Evolutionary conservation across 2,113 vertebrate genomes (phyloP).

Genomic region (Bubo scandiacus): DNA sequence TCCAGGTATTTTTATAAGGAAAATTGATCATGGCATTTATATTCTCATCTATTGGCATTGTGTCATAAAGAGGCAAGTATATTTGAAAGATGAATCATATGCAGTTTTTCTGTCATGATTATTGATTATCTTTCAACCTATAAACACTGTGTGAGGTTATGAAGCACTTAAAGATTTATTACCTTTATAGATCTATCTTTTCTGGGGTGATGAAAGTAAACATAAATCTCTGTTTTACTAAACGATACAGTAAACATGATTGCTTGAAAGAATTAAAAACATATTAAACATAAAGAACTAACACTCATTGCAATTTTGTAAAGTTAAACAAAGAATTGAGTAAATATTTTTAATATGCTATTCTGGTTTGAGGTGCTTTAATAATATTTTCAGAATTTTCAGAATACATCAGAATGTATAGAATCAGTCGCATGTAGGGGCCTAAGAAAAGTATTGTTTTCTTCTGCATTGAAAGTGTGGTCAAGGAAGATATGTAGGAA

Average conservation of each 20-base stretch:
- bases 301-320: not conserved
- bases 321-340: not conserved
- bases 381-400: not conserved
- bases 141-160: conserved; percentile 71
- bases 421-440: not conserved
- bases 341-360: not conserved
- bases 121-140: conserved; percentile 75
- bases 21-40: conserved; percentile 57
- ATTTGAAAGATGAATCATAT: conserved; percentile 68
- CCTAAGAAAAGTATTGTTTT: not conserved
- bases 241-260: conserved; percentile 46
- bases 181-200: conserved; percentile 68
- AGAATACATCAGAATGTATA: not conserved
- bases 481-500: not conserved
- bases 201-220: conserved; percentile 54
- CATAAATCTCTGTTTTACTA: conserved; percentile 61
- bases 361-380: not conserved
- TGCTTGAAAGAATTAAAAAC: conserved; percentile 56
- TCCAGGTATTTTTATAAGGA: conserved; percentile 8
- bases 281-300: conserved; percentile 20
- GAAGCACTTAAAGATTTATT: conserved; percentile 75
- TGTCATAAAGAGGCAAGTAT: conserved; percentile 49
- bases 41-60: conserved; percentile 50
- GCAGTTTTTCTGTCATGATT: conserved; percentile 66
- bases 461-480: not conserved